These are phyloP conservation scores for Periophthalmus magnuspinnatus DNA, from an alignment of 2,797 vertebrate genomes.

Conservation along the genomic window DNA sequence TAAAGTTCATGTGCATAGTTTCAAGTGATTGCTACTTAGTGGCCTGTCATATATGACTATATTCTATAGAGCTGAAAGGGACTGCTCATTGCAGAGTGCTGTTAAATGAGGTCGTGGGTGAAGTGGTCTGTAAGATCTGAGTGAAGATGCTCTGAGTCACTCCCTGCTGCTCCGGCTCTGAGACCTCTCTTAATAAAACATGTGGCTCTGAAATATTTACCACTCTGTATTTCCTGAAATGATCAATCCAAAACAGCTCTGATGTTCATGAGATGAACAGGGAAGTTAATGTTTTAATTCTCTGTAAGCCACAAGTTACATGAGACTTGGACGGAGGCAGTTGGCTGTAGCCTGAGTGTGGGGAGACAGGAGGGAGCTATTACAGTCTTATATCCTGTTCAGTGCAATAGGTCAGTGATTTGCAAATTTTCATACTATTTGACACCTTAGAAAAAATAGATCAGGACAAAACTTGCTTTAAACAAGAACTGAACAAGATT, in stretches of 20 bases:
- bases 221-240: slow-evolving; percentile 70
- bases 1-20: neutral
- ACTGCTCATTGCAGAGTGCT: neutral
- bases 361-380: slow-evolving; percentile 17
- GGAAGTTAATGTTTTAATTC: slow-evolving; percentile 71
- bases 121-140: slow-evolving; percentile 34
- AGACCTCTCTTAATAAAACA: slow-evolving; percentile 70
- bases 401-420: neutral
- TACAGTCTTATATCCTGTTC: slow-evolving; percentile 28
- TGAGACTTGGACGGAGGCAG: slow-evolving; percentile 50
- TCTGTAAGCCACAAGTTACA: slow-evolving; percentile 67
- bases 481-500: too few relatives aligned
- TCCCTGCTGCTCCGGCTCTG: slow-evolving; percentile 41
- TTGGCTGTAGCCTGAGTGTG: slow-evolving; percentile 22
- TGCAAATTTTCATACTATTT: slow-evolving; percentile 22
- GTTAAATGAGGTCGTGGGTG: slow-evolving; percentile 20
- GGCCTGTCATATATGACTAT: neutral
- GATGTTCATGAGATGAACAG: slow-evolving; percentile 65
- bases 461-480: too few relatives aligned
- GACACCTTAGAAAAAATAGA: neutral
- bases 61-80: neutral
- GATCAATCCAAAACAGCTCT: slow-evolving; percentile 67
- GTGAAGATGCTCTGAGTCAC: slow-evolving; percentile 41
- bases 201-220: slow-evolving; percentile 70
- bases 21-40: neutral